These are phyloP conservation scores for Podarcis cretensis DNA, from an alignment of 2,113 vertebrate species.

Conservation along the genomic window DNA sequence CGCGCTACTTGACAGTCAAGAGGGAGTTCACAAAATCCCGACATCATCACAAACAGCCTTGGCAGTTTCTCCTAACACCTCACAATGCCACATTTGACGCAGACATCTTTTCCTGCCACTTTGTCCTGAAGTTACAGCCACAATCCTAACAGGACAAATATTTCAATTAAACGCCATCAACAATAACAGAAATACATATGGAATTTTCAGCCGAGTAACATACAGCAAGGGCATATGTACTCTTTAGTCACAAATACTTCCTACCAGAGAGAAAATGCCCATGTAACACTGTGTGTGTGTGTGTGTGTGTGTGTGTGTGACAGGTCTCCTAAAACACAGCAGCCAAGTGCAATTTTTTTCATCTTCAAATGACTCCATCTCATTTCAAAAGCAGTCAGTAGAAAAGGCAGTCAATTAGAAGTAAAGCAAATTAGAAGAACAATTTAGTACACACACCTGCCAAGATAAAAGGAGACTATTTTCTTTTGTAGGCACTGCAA, in stretches of 20 bases:
- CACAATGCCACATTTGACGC: conserved; percentile 31
- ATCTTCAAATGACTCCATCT: background rate
- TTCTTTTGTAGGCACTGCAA: background rate
- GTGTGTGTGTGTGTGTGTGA: background rate
- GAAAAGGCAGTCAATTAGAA: conserved; percentile 35
- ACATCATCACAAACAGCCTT: conserved; percentile 42
- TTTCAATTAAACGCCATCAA: conserved; percentile 19
- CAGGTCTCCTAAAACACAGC: conserved; percentile 8
- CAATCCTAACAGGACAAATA: background rate
- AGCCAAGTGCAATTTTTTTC: background rate
- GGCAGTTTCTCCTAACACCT: conserved; percentile 31
- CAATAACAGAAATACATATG: conserved; percentile 19
- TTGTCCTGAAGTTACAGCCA: conserved; percentile 27
- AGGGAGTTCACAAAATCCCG: conserved; percentile 53
- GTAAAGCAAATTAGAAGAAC: conserved; percentile 42
- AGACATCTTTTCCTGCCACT: background rate
- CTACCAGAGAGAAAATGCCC: background rate
- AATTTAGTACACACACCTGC: conserved; percentile 43
- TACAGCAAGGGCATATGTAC: conserved; percentile 2
- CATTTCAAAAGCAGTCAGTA: background rate
- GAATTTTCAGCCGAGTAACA: background rate
- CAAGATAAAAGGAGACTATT: background rate
- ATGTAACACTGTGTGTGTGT: background rate
- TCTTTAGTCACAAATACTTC: background rate
- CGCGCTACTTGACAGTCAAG: conserved; percentile 40